Percentiles rank a stretch among this genome's conserved stretches.
Evolutionary conservation across 1,140 invertebrate genomes (phyloP).

Genomic region (Solen grandis): DNA sequence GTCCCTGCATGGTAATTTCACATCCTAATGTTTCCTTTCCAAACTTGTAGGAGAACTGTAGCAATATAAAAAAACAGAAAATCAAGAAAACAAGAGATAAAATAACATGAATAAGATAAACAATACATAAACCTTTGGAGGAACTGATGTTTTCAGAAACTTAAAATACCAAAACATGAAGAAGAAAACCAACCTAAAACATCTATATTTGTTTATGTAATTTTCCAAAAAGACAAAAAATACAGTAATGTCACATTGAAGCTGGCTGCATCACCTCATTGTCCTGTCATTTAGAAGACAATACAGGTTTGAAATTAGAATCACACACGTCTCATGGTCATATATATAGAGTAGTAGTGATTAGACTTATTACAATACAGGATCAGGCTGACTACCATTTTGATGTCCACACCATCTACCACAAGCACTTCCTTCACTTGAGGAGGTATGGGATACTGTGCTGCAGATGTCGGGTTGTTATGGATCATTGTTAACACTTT

Average conservation of each 20-base stretch:
- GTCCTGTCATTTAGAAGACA: too few species aligned
- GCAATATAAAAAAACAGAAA: background rate
- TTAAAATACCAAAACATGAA: too few species aligned
- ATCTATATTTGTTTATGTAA: too few species aligned
- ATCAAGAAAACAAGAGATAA: background rate
- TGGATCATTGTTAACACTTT: background rate
- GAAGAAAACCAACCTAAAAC: too few species aligned
- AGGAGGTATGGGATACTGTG: background rate
- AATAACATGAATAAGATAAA: background rate
- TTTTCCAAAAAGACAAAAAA: too few species aligned
- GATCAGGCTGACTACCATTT: background rate
- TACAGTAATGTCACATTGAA: too few species aligned
- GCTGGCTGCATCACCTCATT: too few species aligned
- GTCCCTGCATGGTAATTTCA: slow-evolving; percentile 1
- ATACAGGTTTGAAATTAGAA: too few species aligned
- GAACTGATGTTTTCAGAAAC: background rate
- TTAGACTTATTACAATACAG: too few species aligned
- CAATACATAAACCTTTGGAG: background rate
- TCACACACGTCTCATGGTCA: too few species aligned
- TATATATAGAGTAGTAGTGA: too few species aligned
- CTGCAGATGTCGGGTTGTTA: slow-evolving; percentile 6
- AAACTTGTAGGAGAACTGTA: background rate
- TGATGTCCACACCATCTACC: slow-evolving; percentile 13
- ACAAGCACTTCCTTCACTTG: slow-evolving; percentile 19
- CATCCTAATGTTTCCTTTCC: slow-evolving; percentile 25